Evolutionary conservation across 1,140 invertebrate species (phyloP).

Genomic region (Notospermus geniculatus): DNA sequence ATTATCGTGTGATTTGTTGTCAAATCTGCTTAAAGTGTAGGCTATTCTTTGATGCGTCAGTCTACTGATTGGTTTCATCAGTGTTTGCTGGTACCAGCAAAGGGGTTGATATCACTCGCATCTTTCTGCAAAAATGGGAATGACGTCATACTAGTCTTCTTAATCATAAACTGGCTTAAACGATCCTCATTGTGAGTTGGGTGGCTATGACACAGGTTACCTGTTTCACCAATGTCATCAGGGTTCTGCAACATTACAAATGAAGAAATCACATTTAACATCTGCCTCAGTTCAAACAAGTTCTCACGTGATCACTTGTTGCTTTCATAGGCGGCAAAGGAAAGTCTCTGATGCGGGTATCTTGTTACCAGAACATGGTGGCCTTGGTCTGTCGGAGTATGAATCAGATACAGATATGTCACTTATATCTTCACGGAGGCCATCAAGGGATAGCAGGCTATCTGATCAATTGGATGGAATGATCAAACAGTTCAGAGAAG

Average conservation of each 20-base stretch:
- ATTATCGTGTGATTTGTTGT: too few species aligned
- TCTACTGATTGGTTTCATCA: too few species aligned
- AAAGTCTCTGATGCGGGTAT: not conserved
- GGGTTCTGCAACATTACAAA: not conserved
- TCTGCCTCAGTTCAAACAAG: not conserved
- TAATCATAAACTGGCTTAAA: too few species aligned
- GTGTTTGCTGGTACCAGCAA: too few species aligned
- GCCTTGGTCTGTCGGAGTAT: constrained; percentile 4
- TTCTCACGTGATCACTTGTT: too few species aligned
- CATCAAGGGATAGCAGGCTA: not conserved
- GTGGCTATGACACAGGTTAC: not conserved
- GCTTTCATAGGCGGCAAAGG: too few species aligned
- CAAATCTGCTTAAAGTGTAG: too few species aligned
- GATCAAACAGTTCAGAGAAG: not conserved
- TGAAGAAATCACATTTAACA: not conserved
- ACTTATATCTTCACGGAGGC: not conserved
- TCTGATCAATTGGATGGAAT: not conserved
- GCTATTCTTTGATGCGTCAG: too few species aligned
- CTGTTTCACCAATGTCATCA: not conserved
- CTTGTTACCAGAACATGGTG: not conserved
- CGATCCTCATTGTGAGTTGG: not conserved
- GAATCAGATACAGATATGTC: constrained; percentile 1
- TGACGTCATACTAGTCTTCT: too few species aligned
- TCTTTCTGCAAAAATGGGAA: too few species aligned
- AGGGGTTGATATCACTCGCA: too few species aligned